These are phyloP conservation scores for Hydropsyche tenuis DNA, from an alignment of 1,140 invertebrate species.

Conservation along the genomic window DNA sequence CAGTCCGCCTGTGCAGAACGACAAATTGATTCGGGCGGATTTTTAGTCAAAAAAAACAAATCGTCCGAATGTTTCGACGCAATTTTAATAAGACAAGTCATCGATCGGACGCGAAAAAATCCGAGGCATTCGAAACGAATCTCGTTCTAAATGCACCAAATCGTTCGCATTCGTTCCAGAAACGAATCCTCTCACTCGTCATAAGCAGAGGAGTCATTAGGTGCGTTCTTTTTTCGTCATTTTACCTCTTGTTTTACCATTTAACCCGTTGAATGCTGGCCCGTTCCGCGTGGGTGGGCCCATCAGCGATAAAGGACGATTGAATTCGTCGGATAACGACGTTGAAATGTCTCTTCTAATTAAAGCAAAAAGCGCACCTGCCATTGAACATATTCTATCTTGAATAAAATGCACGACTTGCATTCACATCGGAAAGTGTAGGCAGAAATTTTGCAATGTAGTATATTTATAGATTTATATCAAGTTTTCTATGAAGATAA, in stretches of 20 bases:
- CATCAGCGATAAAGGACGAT: neutral
- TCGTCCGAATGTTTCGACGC: no score
- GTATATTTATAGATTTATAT: no score
- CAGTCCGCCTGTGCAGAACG: no score
- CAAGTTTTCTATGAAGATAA: no score
- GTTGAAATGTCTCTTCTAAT: constrained; percentile 15
- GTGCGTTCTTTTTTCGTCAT: neutral
- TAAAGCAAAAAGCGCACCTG: constrained; percentile 8
- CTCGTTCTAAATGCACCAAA: neutral
- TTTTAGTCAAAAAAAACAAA: no score
- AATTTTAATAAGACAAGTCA: no score
- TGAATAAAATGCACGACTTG: no score
- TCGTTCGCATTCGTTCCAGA: neutral
- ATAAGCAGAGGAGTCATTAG: constrained; percentile 6
- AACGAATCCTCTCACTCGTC: neutral
- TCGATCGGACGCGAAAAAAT: neutral
- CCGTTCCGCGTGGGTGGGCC: constrained; percentile 17
- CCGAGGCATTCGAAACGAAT: neutral
- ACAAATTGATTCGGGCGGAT: no score
- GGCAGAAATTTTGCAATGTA: no score
- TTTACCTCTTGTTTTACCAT: constrained; percentile 14
- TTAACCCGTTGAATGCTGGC: constrained; percentile 21
- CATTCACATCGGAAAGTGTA: no score
- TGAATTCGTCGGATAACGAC: constrained; percentile 14
- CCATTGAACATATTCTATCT: no score